Conservation (phyloP, 2,888 invertebrate species). For the Eristalinus aeneus region DNA sequence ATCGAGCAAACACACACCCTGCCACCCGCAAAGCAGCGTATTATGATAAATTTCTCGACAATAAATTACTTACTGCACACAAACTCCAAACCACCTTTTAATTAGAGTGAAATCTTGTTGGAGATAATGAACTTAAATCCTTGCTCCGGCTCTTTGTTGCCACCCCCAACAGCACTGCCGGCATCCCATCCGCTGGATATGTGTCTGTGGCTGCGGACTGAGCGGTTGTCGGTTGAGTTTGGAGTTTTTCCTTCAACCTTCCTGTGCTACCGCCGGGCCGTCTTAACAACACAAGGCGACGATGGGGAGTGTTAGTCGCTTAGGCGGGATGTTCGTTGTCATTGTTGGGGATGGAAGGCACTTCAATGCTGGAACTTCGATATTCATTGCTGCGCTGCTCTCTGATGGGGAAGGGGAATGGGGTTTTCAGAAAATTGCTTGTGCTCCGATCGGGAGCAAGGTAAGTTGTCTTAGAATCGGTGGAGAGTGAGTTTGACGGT, state of each 20-base stretch:
- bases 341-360: background rate
- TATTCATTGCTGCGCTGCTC: background rate
- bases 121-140: slow-evolving; percentile 74
- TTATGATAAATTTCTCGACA: slow-evolving; percentile 74
- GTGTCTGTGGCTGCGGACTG: background rate
- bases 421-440: background rate
- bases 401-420: background rate
- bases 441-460: background rate
- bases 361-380: background rate
- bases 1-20: background rate
- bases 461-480: background rate
- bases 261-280: background rate
- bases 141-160: slow-evolving; percentile 38
- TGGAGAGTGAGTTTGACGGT: background rate
- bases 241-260: background rate
- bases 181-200: background rate
- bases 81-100: slow-evolving; percentile 74
- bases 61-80: slow-evolving; percentile 74
- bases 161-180: background rate
- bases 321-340: background rate
- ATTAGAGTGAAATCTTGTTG: slow-evolving; percentile 74
- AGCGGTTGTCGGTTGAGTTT: background rate
- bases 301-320: background rate
- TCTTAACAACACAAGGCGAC: background rate
- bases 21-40: slow-evolving; percentile 46